Percentiles rank a stretch among this genome's conserved stretches.
Evolutionary conservation across 1,140 invertebrate genomes (phyloP).

Genomic region (Zaprionus inermis): DNA sequence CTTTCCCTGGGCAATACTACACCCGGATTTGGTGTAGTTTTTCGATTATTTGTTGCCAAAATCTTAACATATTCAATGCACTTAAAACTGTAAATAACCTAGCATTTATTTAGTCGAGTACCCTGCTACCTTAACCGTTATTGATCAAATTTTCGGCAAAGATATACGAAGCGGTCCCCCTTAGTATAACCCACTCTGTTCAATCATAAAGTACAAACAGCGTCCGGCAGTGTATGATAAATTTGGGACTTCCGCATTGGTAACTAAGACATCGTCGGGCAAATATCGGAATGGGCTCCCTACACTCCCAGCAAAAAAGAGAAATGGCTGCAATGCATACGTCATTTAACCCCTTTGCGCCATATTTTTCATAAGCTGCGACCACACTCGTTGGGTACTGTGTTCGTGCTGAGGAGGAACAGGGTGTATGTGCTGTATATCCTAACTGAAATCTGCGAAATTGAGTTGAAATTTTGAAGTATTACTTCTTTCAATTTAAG

Average conservation of each 20-base stretch:
- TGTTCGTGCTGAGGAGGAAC: not conserved
- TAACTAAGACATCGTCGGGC: conserved; percentile 77
- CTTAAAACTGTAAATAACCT: conserved; percentile 58
- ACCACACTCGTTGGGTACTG: conserved; percentile 42
- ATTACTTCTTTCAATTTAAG: too few species aligned
- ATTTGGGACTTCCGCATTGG: conserved; percentile 64
- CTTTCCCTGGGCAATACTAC: too few species aligned
- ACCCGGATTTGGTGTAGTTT: conserved; percentile 33
- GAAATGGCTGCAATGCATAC: conserved; percentile 78
- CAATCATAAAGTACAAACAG: conserved; percentile 66
- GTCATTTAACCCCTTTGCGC: conserved; percentile 81
- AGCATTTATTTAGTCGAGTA: conserved; percentile 58
- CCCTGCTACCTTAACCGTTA: conserved; percentile 46
- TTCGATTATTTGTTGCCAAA: conserved; percentile 38
- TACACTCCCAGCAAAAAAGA: conserved; percentile 37
- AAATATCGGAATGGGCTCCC: conserved; percentile 49
- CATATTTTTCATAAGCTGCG: conserved; percentile 78
- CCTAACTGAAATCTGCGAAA: too few species aligned
- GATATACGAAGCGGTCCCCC: conserved; percentile 12
- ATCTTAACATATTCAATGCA: conserved; percentile 36
- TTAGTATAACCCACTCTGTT: conserved; percentile 35
- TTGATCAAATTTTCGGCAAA: conserved; percentile 65
- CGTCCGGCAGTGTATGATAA: conserved; percentile 61
- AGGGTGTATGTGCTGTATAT: not conserved
- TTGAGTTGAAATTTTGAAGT: too few species aligned